Conservation (phyloP, 2,797 vertebrate species). For the Arrhamphus sclerolepis region DNA sequence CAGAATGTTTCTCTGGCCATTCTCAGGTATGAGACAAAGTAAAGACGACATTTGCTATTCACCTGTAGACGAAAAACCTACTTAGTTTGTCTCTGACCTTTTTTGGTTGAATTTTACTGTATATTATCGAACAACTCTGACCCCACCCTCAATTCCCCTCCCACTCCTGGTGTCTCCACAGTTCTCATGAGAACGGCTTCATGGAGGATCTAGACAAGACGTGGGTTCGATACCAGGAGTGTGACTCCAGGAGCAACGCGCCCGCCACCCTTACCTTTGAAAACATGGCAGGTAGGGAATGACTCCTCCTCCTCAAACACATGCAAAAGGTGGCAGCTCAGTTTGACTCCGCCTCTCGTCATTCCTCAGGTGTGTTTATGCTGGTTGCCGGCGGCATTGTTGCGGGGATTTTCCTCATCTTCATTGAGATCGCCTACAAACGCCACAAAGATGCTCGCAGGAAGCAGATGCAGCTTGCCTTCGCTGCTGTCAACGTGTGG, state of each 20-base stretch:
- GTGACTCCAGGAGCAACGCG: constrained; percentile 96
- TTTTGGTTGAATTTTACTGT: no score
- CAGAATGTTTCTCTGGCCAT: constrained; percentile 96
- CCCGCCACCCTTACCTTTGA: constrained; percentile 98
- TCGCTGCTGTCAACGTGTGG: constrained; percentile 97
- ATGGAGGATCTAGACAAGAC: constrained; percentile 99
- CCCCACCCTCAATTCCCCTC: not conserved
- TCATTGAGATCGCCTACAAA: constrained; percentile 98
- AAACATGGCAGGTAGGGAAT: constrained; percentile 93
- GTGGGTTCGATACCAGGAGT: constrained; percentile 98
- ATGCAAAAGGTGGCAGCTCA: not conserved
- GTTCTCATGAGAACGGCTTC: constrained; percentile 97
- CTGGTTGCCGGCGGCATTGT: constrained; percentile 97
- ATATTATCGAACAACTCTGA: not conserved
- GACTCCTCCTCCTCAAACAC: not conserved
- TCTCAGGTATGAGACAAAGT: constrained; percentile 83
- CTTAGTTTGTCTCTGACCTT: no score
- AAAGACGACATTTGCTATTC: not conserved
- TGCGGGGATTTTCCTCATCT: constrained; percentile 98
- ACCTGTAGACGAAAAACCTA: no score
- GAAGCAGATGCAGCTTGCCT: constrained; percentile 99
- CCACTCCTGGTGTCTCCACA: constrained; percentile 49
- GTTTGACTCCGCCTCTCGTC: not conserved
- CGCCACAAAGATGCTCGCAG: constrained; percentile 96
- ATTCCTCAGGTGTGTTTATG: constrained; percentile 93